Conservation (phyloP, 2,888 invertebrate genomes). For the Chrysolina oricalcia region DNA sequence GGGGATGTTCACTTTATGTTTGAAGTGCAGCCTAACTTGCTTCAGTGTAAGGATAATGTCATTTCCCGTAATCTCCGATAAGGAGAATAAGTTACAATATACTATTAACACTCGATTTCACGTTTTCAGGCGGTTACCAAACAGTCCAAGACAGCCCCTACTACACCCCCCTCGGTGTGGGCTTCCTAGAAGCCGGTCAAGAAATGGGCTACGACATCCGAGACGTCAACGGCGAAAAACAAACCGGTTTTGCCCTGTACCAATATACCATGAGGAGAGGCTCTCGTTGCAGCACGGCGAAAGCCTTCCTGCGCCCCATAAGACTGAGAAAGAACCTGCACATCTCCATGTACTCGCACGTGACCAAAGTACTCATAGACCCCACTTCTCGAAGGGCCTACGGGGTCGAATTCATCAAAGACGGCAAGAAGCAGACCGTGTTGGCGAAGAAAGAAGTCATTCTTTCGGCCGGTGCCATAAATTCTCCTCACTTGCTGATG, state of each 20-base stretch:
- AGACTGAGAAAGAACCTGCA: conserved; percentile 87
- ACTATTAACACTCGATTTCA: background rate
- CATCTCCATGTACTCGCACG: conserved; percentile 85
- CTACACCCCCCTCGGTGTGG: conserved; percentile 88
- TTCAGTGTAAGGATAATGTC: no score
- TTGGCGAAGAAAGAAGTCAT: conserved; percentile 88
- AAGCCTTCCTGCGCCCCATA: conserved; percentile 88
- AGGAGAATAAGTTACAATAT: no score
- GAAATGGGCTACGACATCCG: conserved; percentile 92
- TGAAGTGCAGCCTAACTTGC: no score
- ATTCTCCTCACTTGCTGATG: conserved; percentile 93
- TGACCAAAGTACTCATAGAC: conserved; percentile 81
- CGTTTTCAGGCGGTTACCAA: conserved; percentile 80
- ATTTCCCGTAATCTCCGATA: no score
- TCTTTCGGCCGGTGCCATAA: conserved; percentile 91
- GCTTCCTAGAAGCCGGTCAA: conserved; percentile 91
- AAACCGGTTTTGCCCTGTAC: conserved; percentile 90
- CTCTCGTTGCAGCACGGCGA: conserved; percentile 87
- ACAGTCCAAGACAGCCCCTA: conserved; percentile 86
- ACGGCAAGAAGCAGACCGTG: conserved; percentile 79
- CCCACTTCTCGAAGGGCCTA: conserved; percentile 82
- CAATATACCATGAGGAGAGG: conserved; percentile 93
- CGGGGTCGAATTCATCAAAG: conserved; percentile 84
- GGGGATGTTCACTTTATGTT: no score
- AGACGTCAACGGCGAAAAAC: conserved; percentile 89